Evolutionary conservation across 1,140 invertebrate genomes (phyloP), one percentile per base, ranked within the genome.

Genomic region (Ostrea edulis): DNA sequence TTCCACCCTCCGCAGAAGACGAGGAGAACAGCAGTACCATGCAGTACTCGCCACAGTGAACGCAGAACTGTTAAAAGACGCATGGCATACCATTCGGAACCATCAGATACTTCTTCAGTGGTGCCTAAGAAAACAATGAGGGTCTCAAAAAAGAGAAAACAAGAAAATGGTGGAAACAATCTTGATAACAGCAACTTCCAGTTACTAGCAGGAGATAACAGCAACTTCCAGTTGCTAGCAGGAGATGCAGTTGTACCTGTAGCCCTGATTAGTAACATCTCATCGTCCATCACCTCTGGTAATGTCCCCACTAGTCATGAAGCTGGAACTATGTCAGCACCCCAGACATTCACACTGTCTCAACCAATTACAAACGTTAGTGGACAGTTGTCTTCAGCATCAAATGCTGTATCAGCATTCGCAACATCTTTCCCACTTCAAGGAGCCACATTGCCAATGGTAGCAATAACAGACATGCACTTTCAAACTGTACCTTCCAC

Each of bases 161-260:
- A 62, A 62, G 55, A n/a, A 62, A 62, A 62, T 5, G 20, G 17
- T 20, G 17, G 5, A 17, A 17, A 77, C 25, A 12, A 29, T 12
- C 25, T 11, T 0, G 12, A 29, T 4, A 12, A 11, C 25, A 35
- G 11, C 8, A 29, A 71, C 22, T 71, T 71, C 65, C 65, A 71
- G 25, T 25, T 71, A 25, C 65, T 71, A 25, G 12, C 55, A 7
- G 65, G 65, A 25, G 65, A 71, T 8, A 25, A 29, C n/a, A 71
- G n/a, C 7, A 71, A 35, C 25, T 77, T 77, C 25, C 68, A 77
- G 29, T 25, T 77, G 14, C 68, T 77, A 29, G 17, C 58, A 14
- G 68, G 68, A 25, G 68, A 77, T 77, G 68, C 68, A 29, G 68
- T 77, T 29, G 25, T 77, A 35, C 68, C 68, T 14, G 68, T 77